Evolutionary conservation across 1,140 invertebrate genomes (phyloP).

Genomic region (Chironomus tepperi): DNA sequence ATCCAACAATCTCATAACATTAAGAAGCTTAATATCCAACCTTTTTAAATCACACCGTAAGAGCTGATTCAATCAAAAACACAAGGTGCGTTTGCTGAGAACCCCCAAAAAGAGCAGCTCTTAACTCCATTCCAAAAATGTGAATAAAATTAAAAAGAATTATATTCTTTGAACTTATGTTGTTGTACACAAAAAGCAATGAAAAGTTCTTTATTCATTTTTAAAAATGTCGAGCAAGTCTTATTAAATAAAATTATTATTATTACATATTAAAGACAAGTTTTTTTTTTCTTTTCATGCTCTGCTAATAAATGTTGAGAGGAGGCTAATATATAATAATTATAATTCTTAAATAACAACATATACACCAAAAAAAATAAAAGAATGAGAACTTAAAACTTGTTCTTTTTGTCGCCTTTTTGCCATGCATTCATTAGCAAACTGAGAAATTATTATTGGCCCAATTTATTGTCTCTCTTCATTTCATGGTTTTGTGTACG

Average conservation of each 20-base stretch:
- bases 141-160: too few relatives aligned
- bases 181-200: constrained; percentile 3
- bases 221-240: too few relatives aligned
- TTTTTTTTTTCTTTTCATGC: neutral
- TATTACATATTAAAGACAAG: neutral
- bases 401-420: constrained; percentile 3
- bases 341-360: neutral
- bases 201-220: neutral
- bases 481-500: neutral
- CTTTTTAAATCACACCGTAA: too few relatives aligned
- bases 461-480: neutral
- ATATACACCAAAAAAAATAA: too few relatives aligned
- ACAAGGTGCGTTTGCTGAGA: too few relatives aligned
- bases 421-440: constrained; percentile 11
- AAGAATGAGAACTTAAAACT: neutral
- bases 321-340: neutral
- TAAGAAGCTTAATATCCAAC: too few relatives aligned
- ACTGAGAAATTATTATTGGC: constrained; percentile 8
- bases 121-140: too few relatives aligned
- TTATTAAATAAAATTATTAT: too few relatives aligned
- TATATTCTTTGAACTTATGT: constrained; percentile 1
- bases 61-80: too few relatives aligned
- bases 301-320: neutral
- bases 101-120: too few relatives aligned
- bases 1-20: too few relatives aligned